A percentile compares a stretch with the other conserved stretches of the same genome.
Evolutionary conservation across 2,888 invertebrate genomes (phyloP).

Genomic region (Sclerodermus sp.): DNA sequence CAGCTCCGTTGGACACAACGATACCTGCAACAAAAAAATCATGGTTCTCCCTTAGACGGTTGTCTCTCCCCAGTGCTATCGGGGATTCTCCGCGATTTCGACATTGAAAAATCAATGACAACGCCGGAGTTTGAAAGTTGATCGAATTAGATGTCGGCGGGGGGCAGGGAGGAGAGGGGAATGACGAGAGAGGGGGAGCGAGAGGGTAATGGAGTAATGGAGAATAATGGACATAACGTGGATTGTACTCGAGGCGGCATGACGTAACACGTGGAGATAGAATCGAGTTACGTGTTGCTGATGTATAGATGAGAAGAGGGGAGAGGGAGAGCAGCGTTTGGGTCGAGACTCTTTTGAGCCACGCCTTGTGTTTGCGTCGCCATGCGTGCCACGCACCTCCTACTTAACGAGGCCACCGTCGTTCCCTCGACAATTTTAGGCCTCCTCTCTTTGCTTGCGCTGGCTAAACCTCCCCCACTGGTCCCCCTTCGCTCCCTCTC

Average conservation of each 20-base stretch:
- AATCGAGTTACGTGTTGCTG: too few relatives aligned
- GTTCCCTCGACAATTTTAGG: background rate
- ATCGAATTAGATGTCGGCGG: too few relatives aligned
- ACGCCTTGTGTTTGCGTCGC: conserved; percentile 54
- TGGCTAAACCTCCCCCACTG: conserved; percentile 2
- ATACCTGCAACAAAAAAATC: conserved; percentile 39
- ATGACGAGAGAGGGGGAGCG: too few relatives aligned
- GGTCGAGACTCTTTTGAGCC: conserved; percentile 42
- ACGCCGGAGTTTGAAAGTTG: too few relatives aligned
- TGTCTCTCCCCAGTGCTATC: too few relatives aligned
- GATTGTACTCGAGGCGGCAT: conserved; percentile 9
- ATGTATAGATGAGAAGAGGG: background rate
- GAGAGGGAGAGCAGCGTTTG: conserved; percentile 8
- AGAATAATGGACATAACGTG: too few relatives aligned
- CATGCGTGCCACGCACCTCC: conserved; percentile 54
- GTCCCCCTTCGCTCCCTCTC: background rate
- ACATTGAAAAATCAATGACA: too few relatives aligned
- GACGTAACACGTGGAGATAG: conserved; percentile 29
- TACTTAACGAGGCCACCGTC: conserved; percentile 41
- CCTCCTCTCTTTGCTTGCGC: conserved; percentile 3
- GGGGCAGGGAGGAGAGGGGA: too few relatives aligned
- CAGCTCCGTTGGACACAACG: conserved; percentile 46
- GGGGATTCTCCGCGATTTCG: too few relatives aligned
- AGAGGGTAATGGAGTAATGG: too few relatives aligned
- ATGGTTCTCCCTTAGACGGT: background rate